phyloP scores from a whole-genome alignment of 2,113 vertebrate genomes.

The Psammodynastes pulverulentus region DNA sequence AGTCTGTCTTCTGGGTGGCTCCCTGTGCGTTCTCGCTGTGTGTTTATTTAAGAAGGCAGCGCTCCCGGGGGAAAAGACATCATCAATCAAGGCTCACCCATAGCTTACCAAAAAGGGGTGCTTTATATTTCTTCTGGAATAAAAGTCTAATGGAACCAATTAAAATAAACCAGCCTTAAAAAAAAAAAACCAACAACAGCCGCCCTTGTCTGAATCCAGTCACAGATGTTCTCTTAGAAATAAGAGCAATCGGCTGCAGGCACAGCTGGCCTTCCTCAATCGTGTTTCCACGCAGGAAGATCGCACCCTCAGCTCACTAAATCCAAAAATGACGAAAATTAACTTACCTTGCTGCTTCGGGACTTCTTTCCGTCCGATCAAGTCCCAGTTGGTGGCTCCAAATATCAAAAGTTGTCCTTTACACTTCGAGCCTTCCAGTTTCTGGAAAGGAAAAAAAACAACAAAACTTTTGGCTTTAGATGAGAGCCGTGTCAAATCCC shows the following conservation, averaged over 20 bases:
- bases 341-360: conserved; percentile 91
- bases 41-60: background rate
- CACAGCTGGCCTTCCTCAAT: background rate
- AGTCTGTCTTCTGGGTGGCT: background rate
- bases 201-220: background rate
- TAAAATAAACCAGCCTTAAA: background rate
- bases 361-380: conserved; percentile 96
- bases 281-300: background rate
- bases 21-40: background rate
- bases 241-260: background rate
- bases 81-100: accelerated
- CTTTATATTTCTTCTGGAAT: background rate
- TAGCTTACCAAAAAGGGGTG: background rate
- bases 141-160: background rate
- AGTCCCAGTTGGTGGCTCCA: conserved; percentile 96
- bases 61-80: background rate
- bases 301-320: too few relatives aligned
- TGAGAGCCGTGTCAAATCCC: background rate
- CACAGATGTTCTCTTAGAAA: background rate
- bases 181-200: background rate
- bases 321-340: background rate
- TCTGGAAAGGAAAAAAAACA: conserved; percentile 64
- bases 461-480: too few relatives aligned
- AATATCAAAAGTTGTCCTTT: conserved; percentile 92
- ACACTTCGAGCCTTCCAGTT: conserved; percentile 87